phyloP scores from a whole-genome alignment of 2,797 vertebrate species.

The Enteromius radiatus region DNA sequence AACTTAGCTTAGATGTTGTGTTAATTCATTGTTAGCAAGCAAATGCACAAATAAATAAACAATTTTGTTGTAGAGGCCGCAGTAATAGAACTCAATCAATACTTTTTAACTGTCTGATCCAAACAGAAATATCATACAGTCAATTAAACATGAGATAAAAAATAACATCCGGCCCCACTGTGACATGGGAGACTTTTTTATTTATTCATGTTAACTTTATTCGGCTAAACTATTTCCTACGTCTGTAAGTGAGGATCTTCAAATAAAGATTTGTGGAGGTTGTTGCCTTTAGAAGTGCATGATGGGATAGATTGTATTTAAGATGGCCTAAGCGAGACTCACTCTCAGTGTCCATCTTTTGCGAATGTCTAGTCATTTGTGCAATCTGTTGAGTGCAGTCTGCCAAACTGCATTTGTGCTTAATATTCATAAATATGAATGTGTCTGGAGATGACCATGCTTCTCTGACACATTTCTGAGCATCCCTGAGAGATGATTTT shows the following conservation, averaged over 20 bases:
- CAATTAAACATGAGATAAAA: slow-evolving; percentile 1
- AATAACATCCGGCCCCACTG: neutral
- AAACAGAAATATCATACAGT: slow-evolving; percentile 15
- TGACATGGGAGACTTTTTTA: neutral
- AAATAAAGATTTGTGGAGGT: neutral
- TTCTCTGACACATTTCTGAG: slow-evolving; percentile 34
- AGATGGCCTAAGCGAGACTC: neutral
- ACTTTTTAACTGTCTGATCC: neutral
- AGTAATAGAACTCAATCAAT: slow-evolving; percentile 82
- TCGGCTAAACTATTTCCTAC: neutral
- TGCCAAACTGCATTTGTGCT: slow-evolving; percentile 42
- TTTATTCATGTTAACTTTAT: slow-evolving; percentile 24
- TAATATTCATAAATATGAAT: slow-evolving; percentile 56
- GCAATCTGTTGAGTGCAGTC: slow-evolving; percentile 31
- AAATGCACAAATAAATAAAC: neutral
- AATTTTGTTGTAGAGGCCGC: neutral
- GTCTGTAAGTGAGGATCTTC: neutral
- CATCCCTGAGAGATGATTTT: slow-evolving; percentile 56
- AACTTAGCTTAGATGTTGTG: neutral
- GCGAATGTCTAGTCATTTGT: neutral
- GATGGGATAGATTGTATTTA: slow-evolving; percentile 18
- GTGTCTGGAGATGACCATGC: slow-evolving; percentile 41
- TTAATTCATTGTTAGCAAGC: neutral
- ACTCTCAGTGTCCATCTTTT: neutral
- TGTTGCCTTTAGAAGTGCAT: slow-evolving; percentile 28